phyloP scores from a whole-genome alignment of 2,888 invertebrate genomes.

The Lamellibrachia columna region DNA sequence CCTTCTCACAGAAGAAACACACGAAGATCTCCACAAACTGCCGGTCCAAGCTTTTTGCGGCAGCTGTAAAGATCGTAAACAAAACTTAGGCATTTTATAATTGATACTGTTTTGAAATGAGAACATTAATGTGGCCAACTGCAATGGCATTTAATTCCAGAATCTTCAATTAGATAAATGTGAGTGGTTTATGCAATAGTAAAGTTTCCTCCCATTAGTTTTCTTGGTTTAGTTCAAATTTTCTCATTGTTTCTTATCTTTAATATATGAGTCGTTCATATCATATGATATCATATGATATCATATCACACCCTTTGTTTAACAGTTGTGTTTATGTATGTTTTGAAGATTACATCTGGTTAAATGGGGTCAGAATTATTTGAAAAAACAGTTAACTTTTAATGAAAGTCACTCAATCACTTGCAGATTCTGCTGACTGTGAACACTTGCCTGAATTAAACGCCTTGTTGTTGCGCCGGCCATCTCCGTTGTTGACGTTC shows the following conservation, averaged over 20 bases:
- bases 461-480: neutral
- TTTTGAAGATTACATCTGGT: neutral
- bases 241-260: no score
- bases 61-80: neutral
- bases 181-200: neutral
- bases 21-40: conserved; percentile 52
- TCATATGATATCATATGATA: no score
- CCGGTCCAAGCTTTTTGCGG: conserved; percentile 9
- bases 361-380: neutral
- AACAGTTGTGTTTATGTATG: neutral
- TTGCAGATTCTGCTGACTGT: neutral
- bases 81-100: conserved; percentile 17
- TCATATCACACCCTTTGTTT: no score
- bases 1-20: conserved; percentile 58
- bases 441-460: neutral
- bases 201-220: neutral
- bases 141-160: neutral
- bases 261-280: no score
- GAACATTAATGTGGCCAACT: neutral
- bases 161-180: neutral
- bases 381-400: neutral
- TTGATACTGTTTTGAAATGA: neutral
- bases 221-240: neutral
- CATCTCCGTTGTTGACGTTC: neutral
- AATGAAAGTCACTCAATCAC: neutral